Conservation (phyloP, 1,140 invertebrate genomes). For the Drosophila erecta region DNA sequence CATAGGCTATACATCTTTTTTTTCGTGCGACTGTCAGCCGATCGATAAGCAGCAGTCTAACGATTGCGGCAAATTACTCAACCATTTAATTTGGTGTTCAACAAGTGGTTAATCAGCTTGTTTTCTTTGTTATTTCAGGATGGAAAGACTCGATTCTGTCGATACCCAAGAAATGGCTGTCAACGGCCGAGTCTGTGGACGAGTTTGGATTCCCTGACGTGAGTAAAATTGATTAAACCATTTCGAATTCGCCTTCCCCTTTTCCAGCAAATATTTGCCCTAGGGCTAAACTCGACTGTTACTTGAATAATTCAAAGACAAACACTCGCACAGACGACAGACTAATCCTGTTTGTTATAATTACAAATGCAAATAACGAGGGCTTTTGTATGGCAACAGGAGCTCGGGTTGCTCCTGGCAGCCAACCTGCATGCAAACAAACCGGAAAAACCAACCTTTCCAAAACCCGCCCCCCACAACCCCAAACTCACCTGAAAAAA, state of each 20-base stretch:
- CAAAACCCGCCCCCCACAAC: neutral
- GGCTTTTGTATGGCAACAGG: conserved; percentile 66
- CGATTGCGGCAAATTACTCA: conserved; percentile 21
- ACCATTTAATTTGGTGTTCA: conserved; percentile 54
- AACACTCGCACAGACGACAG: conserved; percentile 40
- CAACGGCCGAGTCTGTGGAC: conserved; percentile 86
- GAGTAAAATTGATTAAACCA: conserved; percentile 81
- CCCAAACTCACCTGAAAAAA: conserved; percentile 62
- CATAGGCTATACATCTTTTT: conserved; percentile 30
- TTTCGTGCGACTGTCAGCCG: conserved; percentile 26
- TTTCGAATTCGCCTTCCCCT: conserved; percentile 41
- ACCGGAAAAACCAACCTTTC: conserved; percentile 31
- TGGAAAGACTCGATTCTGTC: conserved; percentile 88
- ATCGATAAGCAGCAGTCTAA: conserved; percentile 22
- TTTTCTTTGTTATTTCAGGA: conserved; percentile 84
- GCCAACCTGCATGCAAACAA: conserved; percentile 52
- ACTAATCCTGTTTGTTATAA: conserved; percentile 84
- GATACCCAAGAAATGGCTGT: conserved; percentile 88
- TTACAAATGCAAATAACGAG: conserved; percentile 84
- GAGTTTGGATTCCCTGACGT: conserved; percentile 85
- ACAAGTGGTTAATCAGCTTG: conserved; percentile 56
- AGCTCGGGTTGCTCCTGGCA: conserved; percentile 30
- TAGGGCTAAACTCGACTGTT: conserved; percentile 47
- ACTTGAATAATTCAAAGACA: conserved; percentile 73
- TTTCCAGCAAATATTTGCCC: conserved; percentile 62